Evolutionary conservation across 2,113 vertebrate species (phyloP).

Genomic region (Etheostoma cragini): DNA sequence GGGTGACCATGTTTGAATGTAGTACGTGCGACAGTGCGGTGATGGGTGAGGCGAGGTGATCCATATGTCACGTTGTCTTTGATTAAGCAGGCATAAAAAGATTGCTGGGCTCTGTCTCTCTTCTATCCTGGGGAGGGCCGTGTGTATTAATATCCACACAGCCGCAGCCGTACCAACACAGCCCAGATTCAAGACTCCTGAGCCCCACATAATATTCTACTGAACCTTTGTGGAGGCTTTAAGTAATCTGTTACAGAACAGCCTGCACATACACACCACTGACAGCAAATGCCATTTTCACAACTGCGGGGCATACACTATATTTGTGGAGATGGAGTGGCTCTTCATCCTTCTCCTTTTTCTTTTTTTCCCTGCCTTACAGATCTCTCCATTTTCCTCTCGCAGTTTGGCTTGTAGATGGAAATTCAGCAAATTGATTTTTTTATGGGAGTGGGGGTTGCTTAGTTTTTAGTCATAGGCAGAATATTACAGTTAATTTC

Average conservation of each 20-base stretch:
- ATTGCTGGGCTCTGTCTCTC: conserved; percentile 31
- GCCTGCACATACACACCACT: conserved; percentile 18
- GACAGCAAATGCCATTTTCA: conserved; percentile 26
- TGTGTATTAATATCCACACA: conserved; percentile 55
- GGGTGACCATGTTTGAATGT: conserved; percentile 26
- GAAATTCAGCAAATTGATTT: conserved; percentile 34
- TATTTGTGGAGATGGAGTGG: conserved; percentile 41
- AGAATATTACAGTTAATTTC: neutral
- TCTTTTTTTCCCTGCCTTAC: conserved; percentile 11
- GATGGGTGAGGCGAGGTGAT: conserved; percentile 46
- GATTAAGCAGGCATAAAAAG: conserved; percentile 39
- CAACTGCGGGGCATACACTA: conserved; percentile 36
- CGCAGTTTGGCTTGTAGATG: neutral
- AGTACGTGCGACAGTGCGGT: conserved; percentile 6
- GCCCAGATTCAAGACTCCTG: conserved; percentile 20
- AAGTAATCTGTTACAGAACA: conserved; percentile 38
- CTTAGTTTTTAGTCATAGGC: conserved; percentile 11
- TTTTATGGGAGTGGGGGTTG: neutral
- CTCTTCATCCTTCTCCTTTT: conserved; percentile 42
- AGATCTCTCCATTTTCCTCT: conserved; percentile 32
- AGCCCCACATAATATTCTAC: conserved; percentile 41
- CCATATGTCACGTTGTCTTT: conserved; percentile 43
- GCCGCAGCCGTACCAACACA: conserved; percentile 1
- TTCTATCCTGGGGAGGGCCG: conserved; percentile 28
- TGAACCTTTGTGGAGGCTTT: conserved; percentile 31